Conservation (phyloP, 2,797 vertebrate genomes). For the Tamandua tetradactyla region DNA sequence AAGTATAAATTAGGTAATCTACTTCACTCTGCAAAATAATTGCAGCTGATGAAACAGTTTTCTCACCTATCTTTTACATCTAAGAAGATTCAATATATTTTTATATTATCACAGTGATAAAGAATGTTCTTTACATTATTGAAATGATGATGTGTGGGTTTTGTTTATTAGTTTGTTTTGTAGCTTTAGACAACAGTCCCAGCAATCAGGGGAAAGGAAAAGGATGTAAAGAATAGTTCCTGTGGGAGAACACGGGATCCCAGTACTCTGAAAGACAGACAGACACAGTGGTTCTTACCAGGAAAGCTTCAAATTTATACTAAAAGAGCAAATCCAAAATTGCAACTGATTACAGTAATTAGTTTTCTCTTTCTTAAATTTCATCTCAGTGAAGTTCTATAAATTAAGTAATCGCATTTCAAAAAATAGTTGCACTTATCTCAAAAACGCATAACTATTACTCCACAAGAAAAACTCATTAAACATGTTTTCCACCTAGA, state of each 20-base stretch:
- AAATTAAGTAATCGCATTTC: not conserved
- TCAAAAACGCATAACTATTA: slow-evolving; percentile 12
- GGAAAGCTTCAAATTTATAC: not conserved
- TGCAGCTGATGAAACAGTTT: not conserved
- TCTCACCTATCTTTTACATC: slow-evolving; percentile 25
- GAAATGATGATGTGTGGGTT: not conserved
- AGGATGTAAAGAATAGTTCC: not conserved
- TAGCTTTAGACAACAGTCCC: not conserved
- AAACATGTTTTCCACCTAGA: slow-evolving; percentile 1
- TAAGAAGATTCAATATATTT: not conserved
- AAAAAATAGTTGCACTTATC: not conserved
- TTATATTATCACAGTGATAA: not conserved
- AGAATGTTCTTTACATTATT: slow-evolving; percentile 7
- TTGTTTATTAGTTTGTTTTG: not conserved
- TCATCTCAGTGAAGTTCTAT: not conserved
- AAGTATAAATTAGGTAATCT: slow-evolving; percentile 23
- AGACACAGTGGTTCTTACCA: not conserved
- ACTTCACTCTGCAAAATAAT: not conserved
- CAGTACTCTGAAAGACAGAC: not conserved
- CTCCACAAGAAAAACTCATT: not conserved
- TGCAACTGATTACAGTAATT: not conserved
- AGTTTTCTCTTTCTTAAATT: not conserved
- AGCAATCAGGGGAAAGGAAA: not conserved
- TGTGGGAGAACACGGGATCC: not conserved
- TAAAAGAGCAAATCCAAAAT: not conserved